Conservation (phyloP, 2,888 invertebrate genomes). For the Hipparchia semele region DNA sequence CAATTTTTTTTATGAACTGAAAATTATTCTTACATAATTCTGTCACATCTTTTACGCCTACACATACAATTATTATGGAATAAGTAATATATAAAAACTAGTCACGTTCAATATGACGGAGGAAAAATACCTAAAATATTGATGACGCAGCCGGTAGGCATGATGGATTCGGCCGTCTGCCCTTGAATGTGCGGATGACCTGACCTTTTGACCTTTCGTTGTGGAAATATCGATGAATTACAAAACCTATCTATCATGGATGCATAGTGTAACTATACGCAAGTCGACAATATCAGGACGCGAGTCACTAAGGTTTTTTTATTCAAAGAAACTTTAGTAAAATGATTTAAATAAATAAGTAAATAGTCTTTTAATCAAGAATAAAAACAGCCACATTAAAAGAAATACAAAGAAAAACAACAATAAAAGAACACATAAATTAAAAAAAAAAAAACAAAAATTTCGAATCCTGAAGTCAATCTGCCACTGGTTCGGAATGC, state of each 20-base stretch:
- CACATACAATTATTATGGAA: background rate
- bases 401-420: too few species aligned
- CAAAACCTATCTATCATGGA: slow-evolving; percentile 3
- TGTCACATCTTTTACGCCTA: background rate
- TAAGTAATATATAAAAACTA: background rate
- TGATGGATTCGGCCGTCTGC: background rate
- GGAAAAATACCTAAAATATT: background rate
- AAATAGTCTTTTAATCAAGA: too few species aligned
- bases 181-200: slow-evolving; percentile 10
- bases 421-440: too few species aligned
- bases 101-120: background rate
- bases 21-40: background rate
- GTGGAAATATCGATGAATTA: slow-evolving; percentile 4
- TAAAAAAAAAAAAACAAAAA: too few species aligned
- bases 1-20: too few species aligned
- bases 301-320: too few species aligned
- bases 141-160: background rate
- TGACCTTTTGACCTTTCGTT: slow-evolving; percentile 11
- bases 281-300: background rate
- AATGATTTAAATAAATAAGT: too few species aligned
- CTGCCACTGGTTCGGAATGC: too few species aligned
- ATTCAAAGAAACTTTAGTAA: too few species aligned
- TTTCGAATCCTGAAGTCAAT: too few species aligned
- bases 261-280: background rate
- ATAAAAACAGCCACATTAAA: too few species aligned